Conservation (phyloP, 2,888 invertebrate genomes). For the Sphinx pinastri region DNA sequence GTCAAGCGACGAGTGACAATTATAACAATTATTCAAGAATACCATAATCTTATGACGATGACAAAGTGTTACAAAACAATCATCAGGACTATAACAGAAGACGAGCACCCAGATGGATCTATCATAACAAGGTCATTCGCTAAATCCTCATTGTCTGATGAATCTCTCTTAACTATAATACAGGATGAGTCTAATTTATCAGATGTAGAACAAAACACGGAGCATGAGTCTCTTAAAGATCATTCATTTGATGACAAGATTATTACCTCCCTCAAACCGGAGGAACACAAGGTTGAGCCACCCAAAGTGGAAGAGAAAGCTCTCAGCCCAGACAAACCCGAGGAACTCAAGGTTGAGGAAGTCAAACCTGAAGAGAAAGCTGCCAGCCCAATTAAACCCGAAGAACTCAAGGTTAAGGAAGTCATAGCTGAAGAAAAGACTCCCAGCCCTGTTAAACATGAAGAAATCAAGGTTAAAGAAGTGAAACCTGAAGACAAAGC, state of each 20-base stretch:
- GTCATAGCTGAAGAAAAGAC: too few relatives aligned
- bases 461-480: conserved; percentile 11
- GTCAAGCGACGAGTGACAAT: conserved; percentile 63
- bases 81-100: conserved; percentile 64
- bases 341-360: neutral
- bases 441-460: neutral
- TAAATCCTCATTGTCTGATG: conserved; percentile 64
- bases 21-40: conserved; percentile 59
- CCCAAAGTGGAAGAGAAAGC: conserved; percentile 3
- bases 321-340: neutral
- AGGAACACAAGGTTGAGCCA: neutral
- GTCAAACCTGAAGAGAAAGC: conserved; percentile 59
- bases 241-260: neutral
- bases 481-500: conserved; percentile 32
- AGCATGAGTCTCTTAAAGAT: too few relatives aligned
- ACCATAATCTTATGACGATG: conserved; percentile 46
- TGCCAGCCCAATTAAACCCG: conserved; percentile 39
- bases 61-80: conserved; percentile 63
- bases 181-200: conserved; percentile 26
- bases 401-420: conserved; percentile 2
- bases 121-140: conserved; percentile 67
- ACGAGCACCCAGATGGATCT: conserved; percentile 71
- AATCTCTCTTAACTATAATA: conserved; percentile 39
- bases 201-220: conserved; percentile 2
- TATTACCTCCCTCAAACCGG: conserved; percentile 9